phyloP scores from a whole-genome alignment of 2,113 vertebrate species.

The Oxyruncus cristatus region DNA sequence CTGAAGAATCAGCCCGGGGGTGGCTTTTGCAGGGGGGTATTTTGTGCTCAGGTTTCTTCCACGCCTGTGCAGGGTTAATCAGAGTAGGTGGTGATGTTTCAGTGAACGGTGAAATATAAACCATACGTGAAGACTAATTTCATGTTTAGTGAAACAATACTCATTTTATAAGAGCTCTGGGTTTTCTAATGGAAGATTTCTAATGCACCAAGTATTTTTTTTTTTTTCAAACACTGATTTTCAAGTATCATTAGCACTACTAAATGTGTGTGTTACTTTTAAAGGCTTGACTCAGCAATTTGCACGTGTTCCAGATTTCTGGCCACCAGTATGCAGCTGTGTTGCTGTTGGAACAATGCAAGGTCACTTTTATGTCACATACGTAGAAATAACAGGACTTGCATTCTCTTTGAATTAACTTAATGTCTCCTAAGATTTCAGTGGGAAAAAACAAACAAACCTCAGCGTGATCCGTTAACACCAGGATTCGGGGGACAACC shows the following conservation, averaged over 20 bases:
- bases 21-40: background rate
- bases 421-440: background rate
- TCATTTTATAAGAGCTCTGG: background rate
- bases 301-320: background rate
- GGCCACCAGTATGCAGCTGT: background rate
- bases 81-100: background rate
- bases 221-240: background rate
- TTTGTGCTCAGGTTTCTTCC: background rate
- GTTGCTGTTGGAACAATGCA: slow-evolving; percentile 33
- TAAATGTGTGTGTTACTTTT: background rate
- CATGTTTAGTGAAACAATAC: background rate
- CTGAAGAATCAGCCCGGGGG: background rate
- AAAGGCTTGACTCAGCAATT: slow-evolving; percentile 34
- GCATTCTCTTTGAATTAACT: background rate
- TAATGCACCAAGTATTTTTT: background rate
- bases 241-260: slow-evolving; percentile 21
- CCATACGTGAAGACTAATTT: background rate
- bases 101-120: background rate
- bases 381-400: background rate
- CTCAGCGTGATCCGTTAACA: background rate
- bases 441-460: background rate
- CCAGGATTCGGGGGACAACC: background rate
- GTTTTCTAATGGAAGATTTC: background rate
- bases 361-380: slow-evolving; percentile 43
- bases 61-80: background rate